phyloP scores from a whole-genome alignment of 2,888 invertebrate species.

The Athripsodes cinereus region DNA sequence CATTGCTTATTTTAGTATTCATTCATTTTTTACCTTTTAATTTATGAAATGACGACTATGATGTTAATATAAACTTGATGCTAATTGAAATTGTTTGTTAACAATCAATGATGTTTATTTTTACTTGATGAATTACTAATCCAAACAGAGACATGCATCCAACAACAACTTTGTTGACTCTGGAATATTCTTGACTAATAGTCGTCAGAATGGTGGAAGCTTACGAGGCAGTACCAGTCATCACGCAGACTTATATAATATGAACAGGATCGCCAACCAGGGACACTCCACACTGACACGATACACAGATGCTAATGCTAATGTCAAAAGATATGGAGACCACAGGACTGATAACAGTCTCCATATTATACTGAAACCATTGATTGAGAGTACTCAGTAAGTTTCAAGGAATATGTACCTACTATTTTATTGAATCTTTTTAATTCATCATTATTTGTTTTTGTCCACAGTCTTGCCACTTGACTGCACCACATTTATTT shows the following conservation, averaged over 20 bases:
- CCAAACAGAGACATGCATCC: slow-evolving; percentile 53
- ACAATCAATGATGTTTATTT: too few relatives aligned
- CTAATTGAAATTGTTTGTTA: too few relatives aligned
- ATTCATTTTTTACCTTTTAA: too few relatives aligned
- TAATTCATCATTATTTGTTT: not conserved
- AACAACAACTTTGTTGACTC: slow-evolving; percentile 50
- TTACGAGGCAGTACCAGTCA: slow-evolving; percentile 23
- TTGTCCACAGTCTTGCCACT: not conserved
- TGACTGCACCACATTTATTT: not conserved
- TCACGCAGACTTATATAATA: slow-evolving; percentile 24
- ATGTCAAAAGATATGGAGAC: slow-evolving; percentile 37
- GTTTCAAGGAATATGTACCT: slow-evolving; percentile 31
- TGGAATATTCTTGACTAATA: slow-evolving; percentile 35
- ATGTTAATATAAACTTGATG: too few relatives aligned
- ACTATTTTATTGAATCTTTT: not conserved
- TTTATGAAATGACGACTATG: too few relatives aligned
- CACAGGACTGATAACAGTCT: slow-evolving; percentile 45
- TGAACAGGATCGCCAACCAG: slow-evolving; percentile 16
- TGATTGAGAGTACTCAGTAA: slow-evolving; percentile 55
- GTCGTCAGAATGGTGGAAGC: slow-evolving; percentile 26
- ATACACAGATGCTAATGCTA: slow-evolving; percentile 30
- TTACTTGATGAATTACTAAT: slow-evolving; percentile 8
- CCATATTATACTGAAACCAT: slow-evolving; percentile 53
- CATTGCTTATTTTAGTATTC: too few relatives aligned
- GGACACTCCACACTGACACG: slow-evolving; percentile 22